Evolutionary conservation across 1,140 invertebrate species (phyloP), one percentile per base, ranked within the genome.

Genomic region (Meloidogyne exigua): DNA sequence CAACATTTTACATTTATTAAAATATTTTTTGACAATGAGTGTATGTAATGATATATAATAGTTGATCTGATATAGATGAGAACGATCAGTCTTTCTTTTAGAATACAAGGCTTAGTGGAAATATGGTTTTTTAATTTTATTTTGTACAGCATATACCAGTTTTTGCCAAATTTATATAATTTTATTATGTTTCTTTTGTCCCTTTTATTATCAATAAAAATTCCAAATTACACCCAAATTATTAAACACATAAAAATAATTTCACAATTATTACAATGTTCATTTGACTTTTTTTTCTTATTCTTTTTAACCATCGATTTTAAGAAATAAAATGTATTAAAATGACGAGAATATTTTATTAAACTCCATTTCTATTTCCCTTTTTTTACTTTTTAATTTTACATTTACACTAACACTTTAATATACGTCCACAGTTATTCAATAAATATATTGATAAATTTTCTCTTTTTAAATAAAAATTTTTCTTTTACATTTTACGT

Each of bases 301-400:
- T 57, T 57, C 21, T n/a, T 57, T 49, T 57, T 7, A 57, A 18
- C 21, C 49, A 57, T 57, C 49, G 49, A 57, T 57, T 39, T 39
- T 39, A 39, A 57, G 5, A 57, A n/a, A 44, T n/a, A 57, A 57
- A 57, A n/a, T 57, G 18, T 57, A n/a, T 57, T n/a, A 57, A 57
- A n/a, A 57, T 57, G 49, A 57, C 49, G n/a, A 32, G 28, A 57
- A 57, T 57, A 57, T 57, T 57, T 57, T 57, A 57, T 57, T 57
- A 57, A 57, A 57, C 49, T 57, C n/a, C n/a, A 57, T 57, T 57
- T 57, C 18, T 18, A 9, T 9, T 39, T 49, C 11, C 49, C 49
- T n/a, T 7, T 57, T 57, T n/a, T n/a, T 57, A 4, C 5, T n/a
- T n/a, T 57, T 57, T 57, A 4, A n/a, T 57, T 57, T 57, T n/a